These are phyloP conservation scores for Pteruthius melanotis DNA, from an alignment of 2,113 vertebrate species.

Conservation along the genomic window DNA sequence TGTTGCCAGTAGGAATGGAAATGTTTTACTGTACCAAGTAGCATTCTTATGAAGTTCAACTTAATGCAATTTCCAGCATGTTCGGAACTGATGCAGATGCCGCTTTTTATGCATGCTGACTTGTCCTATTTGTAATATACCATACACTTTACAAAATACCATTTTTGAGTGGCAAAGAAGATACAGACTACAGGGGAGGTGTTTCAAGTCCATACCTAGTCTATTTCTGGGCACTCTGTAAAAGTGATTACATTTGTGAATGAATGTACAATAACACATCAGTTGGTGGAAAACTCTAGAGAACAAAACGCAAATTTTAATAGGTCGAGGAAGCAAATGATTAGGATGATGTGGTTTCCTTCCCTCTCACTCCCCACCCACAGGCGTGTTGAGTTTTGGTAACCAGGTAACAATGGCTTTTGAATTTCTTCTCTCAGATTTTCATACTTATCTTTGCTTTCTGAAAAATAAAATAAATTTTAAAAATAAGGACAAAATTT, in stretches of 20 bases:
- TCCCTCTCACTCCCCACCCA: constrained; percentile 21
- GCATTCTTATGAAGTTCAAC: constrained; percentile 35
- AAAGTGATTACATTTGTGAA: constrained; percentile 36
- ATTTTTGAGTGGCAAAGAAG: constrained; percentile 10
- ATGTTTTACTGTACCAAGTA: constrained; percentile 13
- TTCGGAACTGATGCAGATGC: constrained; percentile 47
- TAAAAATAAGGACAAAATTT: neutral
- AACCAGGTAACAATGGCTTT: constrained; percentile 1
- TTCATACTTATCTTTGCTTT: constrained; percentile 98
- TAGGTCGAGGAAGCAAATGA: constrained; percentile 57
- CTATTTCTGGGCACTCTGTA: constrained; percentile 52
- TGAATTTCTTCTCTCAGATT: constrained; percentile 73
- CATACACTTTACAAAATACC: constrained; percentile 47
- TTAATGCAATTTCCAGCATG: constrained; percentile 53
- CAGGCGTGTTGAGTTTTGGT: constrained; percentile 26
- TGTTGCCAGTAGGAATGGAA: constrained; percentile 59
- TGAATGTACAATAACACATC: constrained; percentile 44
- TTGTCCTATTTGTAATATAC: constrained; percentile 41
- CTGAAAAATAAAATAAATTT: constrained; percentile 72
- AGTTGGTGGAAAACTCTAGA: constrained; percentile 31
- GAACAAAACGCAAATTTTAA: constrained; percentile 50
- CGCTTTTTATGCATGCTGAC: constrained; percentile 28
- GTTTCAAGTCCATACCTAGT: constrained; percentile 51
- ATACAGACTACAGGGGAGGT: constrained; percentile 23
- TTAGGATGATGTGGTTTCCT: constrained; percentile 32